Evolutionary conservation across 2,888 invertebrate species (phyloP), one percentile per base, ranked within the genome.

Genomic region (Andrena dorsata): DNA sequence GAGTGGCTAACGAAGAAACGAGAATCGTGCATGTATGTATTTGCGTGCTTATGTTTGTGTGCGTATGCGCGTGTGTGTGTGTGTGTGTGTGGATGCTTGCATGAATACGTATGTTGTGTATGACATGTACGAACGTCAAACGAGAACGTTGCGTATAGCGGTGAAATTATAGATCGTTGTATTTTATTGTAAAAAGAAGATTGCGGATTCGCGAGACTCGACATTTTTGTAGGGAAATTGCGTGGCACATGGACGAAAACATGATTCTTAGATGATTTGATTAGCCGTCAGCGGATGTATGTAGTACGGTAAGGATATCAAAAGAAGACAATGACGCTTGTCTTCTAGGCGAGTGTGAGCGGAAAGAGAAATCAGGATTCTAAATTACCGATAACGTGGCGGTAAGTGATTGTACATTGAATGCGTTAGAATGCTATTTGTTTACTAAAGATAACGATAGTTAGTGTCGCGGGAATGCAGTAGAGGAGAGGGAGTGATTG

Each of bases 151-250:
- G 81, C 72, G 72, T 66, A 68, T 80, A 64, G 68, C 56, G 68
- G 35, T 78, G 56, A 73, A 68, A 90, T 89, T 85, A 86, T 86
- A 81, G 88, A 89, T 91, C 90, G 87, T 90, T 93, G 93, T 93
- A 93, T 93, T 93, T 93, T 92, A 93, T 90, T 93, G 92, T 93
- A 92, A 88, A 91, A 87, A 90, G 60, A 73, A 87, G 51, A 86
- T 84, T 83, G 81, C 68, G 74, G 71, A 86, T 87, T 74, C 80
- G 86, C 89, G 88, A 41, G 86, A 90, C 90, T 91, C 88, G 86
- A 87, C 77, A 89, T 91, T 92, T 91, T 91, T 92, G 89, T 91
- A 90, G 91, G 89, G 69, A 91, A 86, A 86, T 86, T 83, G 82
- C 82, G 86, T 84, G 88, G 88, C 82, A 85, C 85, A 87, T 88